Evolutionary conservation across 2,888 invertebrate genomes (phyloP).

Genomic region (Teleogryllus oceanicus): DNA sequence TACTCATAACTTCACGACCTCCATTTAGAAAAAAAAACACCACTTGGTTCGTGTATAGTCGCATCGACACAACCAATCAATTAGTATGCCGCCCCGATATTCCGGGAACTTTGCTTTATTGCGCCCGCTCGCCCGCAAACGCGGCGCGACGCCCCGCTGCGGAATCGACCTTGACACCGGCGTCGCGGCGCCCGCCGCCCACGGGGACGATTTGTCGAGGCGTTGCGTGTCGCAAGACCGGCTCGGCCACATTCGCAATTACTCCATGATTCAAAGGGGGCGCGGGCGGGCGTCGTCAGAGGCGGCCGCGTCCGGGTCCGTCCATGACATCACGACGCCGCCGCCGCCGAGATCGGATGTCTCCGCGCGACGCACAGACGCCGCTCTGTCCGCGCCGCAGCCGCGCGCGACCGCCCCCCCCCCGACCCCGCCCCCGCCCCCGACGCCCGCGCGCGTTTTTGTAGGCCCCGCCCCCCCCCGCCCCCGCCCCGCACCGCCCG

Average conservation of each 20-base stretch:
- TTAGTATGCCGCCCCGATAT: too few species aligned
- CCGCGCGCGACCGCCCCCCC: neutral
- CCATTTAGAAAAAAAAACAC: too few species aligned
- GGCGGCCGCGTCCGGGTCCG: neutral
- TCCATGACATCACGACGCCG: neutral
- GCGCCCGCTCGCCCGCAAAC: too few species aligned
- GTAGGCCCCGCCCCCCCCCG: neutral
- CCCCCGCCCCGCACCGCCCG: neutral
- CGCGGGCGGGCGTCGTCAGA: neutral
- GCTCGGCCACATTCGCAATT: slow-evolving; percentile 6
- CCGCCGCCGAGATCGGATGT: neutral
- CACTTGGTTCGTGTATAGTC: too few species aligned
- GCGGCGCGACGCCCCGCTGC: too few species aligned
- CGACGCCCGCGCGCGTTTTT: neutral
- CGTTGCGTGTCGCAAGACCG: slow-evolving; percentile 7
- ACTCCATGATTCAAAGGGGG: neutral
- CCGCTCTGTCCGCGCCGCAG: neutral
- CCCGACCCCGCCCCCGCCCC: neutral
- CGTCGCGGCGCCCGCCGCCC: neutral
- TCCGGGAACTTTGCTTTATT: too few species aligned
- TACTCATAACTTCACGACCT: too few species aligned
- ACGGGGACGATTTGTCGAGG: neutral
- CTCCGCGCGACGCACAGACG: neutral
- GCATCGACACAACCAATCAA: too few species aligned
- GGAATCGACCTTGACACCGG: neutral